A percentile compares a stretch with the other conserved stretches of the same genome.
Evolutionary conservation across 2,113 vertebrate genomes (phyloP).

Genomic region (Edolisoma coerulescens): DNA sequence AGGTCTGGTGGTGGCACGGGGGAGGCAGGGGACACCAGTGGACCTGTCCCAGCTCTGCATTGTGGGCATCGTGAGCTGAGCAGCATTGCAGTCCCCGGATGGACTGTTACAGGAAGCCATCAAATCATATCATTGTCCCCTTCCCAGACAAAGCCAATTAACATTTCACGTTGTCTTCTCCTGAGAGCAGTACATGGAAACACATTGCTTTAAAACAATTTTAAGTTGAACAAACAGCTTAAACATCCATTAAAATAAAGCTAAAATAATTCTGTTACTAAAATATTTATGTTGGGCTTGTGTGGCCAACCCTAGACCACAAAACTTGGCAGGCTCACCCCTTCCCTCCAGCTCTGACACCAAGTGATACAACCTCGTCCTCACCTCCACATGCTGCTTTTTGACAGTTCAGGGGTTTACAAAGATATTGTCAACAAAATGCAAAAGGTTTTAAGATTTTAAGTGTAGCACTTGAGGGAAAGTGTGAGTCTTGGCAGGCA

Average conservation of each 20-base stretch:
- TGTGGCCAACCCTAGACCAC: background rate
- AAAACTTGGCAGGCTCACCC: slow-evolving; percentile 4
- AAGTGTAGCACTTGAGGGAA: background rate
- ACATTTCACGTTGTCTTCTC: background rate
- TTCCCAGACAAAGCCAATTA: background rate
- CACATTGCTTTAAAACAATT: background rate
- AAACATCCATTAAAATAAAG: background rate
- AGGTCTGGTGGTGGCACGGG: background rate
- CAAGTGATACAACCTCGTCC: background rate
- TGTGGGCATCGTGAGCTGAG: background rate
- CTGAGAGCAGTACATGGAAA: background rate
- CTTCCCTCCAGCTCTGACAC: background rate
- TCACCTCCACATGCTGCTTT: background rate
- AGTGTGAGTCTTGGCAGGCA: background rate
- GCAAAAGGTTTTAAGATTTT: background rate
- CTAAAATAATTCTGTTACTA: background rate
- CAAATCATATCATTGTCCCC: background rate
- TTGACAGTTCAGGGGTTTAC: background rate
- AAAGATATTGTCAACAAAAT: background rate
- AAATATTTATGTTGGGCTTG: background rate
- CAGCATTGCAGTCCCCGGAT: fast-evolving
- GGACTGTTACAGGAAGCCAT: background rate
- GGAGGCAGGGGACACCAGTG: background rate
- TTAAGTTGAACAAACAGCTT: background rate
- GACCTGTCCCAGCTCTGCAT: background rate